A percentile compares a stretch with the other conserved stretches of the same genome.
These are phyloP conservation scores for Dinomys branickii DNA, from an alignment of 2,113 vertebrate genomes.

Conservation along the genomic window DNA sequence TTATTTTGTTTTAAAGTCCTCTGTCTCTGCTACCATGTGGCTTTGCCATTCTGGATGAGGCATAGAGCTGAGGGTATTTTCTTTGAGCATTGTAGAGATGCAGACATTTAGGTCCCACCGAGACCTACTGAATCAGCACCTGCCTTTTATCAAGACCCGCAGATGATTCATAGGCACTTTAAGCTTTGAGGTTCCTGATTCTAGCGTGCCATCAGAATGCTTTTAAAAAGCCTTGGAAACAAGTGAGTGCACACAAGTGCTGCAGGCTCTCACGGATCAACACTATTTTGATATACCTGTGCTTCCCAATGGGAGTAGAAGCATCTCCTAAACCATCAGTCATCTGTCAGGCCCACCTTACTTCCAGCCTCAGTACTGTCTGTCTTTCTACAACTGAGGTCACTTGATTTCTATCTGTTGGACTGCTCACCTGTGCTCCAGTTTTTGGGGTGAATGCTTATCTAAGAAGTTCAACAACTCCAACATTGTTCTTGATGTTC, in stretches of 20 bases:
- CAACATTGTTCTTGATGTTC: not conserved
- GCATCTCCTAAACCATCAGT: slow-evolving; percentile 15
- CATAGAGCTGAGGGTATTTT: not conserved
- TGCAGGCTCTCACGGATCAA: not conserved
- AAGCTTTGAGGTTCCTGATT: not conserved
- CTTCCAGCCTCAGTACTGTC: not conserved
- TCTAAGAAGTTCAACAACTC: not conserved
- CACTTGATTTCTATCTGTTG: not conserved
- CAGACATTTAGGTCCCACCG: not conserved
- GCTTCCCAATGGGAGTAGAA: slow-evolving; percentile 41
- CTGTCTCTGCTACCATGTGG: not conserved
- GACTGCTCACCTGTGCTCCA: not conserved
- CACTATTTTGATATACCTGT: not conserved
- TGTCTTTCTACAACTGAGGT: not conserved
- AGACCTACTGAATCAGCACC: not conserved
- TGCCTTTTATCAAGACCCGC: not conserved
- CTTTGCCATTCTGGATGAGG: not conserved
- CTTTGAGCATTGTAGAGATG: not conserved
- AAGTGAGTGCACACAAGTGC: not conserved
- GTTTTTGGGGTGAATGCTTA: not conserved
- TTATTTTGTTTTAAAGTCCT: not conserved
- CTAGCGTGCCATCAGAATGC: not conserved
- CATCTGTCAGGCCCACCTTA: not conserved
- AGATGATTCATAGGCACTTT: slow-evolving; percentile 30
- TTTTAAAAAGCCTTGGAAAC: slow-evolving; percentile 33